Percentiles rank a stretch among this genome's conserved stretches.
phyloP scores from a whole-genome alignment of 2,888 invertebrate genomes.

The Sarcophaga rosellei region DNA sequence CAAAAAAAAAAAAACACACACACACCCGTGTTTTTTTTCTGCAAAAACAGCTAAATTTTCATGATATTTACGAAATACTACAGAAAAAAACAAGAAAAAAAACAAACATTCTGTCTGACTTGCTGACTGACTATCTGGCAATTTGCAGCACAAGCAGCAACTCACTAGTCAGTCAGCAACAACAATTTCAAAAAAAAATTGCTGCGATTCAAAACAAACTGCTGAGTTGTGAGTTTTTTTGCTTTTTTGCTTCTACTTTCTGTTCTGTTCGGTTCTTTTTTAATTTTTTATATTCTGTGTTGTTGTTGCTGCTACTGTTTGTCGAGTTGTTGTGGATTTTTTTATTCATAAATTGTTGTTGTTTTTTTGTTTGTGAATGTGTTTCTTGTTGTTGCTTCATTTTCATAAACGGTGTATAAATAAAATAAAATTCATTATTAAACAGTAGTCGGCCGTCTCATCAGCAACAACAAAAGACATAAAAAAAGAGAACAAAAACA shows the following conservation, averaged over 20 bases:
- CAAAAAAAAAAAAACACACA: slow-evolving; percentile 5
- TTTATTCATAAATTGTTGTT: neutral
- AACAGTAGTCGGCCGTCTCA: slow-evolving; percentile 58
- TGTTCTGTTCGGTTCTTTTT: slow-evolving; percentile 13
- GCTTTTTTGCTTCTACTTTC: slow-evolving; percentile 21
- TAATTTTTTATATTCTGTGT: slow-evolving; percentile 21
- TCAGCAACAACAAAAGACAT: slow-evolving; percentile 29
- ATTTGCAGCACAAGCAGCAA: slow-evolving; percentile 35
- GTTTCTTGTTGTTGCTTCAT: slow-evolving; percentile 44
- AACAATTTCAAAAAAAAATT: slow-evolving; percentile 5
- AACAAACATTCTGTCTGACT: neutral
- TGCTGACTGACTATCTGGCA: slow-evolving; percentile 29
- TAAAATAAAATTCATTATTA: slow-evolving; percentile 64
- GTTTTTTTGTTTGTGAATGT: neutral
- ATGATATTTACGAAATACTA: slow-evolving; percentile 66
- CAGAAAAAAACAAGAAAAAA: no score
- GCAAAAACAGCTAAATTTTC: slow-evolving; percentile 56
- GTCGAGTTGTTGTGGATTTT: neutral
- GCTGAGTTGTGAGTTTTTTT: slow-evolving; percentile 61
- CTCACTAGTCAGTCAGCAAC: slow-evolving; percentile 30
- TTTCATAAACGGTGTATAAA: no score
- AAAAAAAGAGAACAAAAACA: slow-evolving; percentile 29
- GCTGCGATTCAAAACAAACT: slow-evolving; percentile 38
- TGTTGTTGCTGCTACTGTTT: slow-evolving; percentile 32
- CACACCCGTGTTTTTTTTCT: neutral